Percentiles rank a stretch among this genome's conserved stretches.
These are phyloP conservation scores for Ophioninae sp. DNA, from an alignment of 2,888 invertebrate species.

Conservation along the genomic window DNA sequence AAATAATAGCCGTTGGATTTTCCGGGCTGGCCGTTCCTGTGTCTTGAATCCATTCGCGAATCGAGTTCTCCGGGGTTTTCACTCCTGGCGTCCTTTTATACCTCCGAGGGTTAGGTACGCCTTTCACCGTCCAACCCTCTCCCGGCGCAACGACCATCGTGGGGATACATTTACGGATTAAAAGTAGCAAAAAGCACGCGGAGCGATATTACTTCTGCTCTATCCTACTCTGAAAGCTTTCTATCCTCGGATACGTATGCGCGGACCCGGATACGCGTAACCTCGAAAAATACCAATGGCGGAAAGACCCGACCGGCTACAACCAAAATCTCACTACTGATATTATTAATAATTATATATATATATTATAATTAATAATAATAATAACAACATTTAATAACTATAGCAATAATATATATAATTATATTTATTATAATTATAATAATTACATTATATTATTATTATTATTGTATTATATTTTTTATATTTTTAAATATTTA, in stretches of 20 bases:
- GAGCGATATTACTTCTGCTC: constrained; percentile 61
- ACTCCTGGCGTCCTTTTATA: constrained; percentile 42
- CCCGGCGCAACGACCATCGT: constrained; percentile 35
- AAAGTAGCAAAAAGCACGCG: constrained; percentile 73
- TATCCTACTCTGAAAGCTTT: constrained; percentile 44
- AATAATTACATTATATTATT: too few species aligned
- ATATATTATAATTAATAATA: too few species aligned
- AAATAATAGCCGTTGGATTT: constrained; percentile 48
- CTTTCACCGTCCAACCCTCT: constrained; percentile 33
- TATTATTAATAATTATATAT: constrained; percentile 15
- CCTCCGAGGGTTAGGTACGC: constrained; percentile 14
- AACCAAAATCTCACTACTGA: constrained; percentile 20
- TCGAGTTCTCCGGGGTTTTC: constrained; percentile 46
- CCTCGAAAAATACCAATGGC: constrained; percentile 31
- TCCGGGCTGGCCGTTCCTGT: constrained; percentile 25
- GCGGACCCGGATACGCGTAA: neutral
- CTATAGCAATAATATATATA: too few species aligned
- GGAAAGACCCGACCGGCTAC: constrained; percentile 9
- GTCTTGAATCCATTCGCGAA: constrained; percentile 45
- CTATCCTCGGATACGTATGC: constrained; percentile 10
- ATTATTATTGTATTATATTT: too few species aligned
- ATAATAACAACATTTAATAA: too few species aligned
- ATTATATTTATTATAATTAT: too few species aligned
- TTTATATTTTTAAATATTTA: too few species aligned
- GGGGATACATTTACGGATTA: constrained; percentile 75